Base-by-base conservation (phyloP, 2,888 invertebrate genomes). In the Dugesia japonica region DNA sequence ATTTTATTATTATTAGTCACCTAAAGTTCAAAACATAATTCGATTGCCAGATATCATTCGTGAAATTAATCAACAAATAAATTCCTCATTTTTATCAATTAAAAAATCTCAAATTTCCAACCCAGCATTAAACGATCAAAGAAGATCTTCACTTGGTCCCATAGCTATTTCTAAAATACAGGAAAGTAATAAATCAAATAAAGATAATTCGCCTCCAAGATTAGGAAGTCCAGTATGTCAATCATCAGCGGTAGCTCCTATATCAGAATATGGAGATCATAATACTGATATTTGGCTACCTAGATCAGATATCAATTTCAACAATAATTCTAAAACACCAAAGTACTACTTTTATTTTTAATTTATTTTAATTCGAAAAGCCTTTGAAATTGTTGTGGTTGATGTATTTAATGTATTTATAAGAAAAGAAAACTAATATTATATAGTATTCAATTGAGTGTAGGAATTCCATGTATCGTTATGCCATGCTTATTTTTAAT, bases 221-320 rank as follows among this genome's bases (percentile, higher is more conserved):
- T 56, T 56, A 56, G 56, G 56, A 20, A 56, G 56, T n/a, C 56
- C 56, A 20, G 56, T 56, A 56, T 56, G 56, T n/a, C 56, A 56
- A n/a, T 56, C 56, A n/a, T 56, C 56, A 23, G n/a, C 23, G 7
- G 56, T 56, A 7, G 56, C 7, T 56, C 56, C 56, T 9, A 56
- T 56, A 56, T 56, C 56, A 56, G 56, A 56, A n/a, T 56, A 56
- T 56, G 23, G 23, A 7, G 23, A 20, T n/a, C 56, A 56, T 23
- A n/a, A 56, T 20, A 56, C n/a, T 13, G 56, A 56, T n/a, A n/a
- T 56, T 56, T 56, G 56, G 56, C 56, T 20, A 56, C 56, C 23
- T 9, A n/a, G 56, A 7, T n/a, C 56, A 56, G 56, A 56, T 56
- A 56, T 56, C 56, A 56, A 56, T 56, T 13, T n/a, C 23, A n/a